Percentiles rank a stretch among this genome's conserved stretches.
Evolutionary conservation across 2,888 invertebrate species (phyloP).

Genomic region (Zele albiditarsus): DNA sequence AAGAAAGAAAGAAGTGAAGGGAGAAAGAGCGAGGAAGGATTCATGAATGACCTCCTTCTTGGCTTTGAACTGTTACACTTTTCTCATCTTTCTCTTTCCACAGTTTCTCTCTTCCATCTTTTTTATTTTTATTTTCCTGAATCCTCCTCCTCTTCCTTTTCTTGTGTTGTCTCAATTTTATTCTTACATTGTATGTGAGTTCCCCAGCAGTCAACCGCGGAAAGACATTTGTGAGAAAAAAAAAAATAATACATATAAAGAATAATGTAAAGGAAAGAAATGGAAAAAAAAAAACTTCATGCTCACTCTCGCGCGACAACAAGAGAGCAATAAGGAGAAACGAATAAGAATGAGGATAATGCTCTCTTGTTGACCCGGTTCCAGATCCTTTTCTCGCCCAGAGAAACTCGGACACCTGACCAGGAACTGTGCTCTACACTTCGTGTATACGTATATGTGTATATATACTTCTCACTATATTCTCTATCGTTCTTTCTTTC

Average conservation of each 20-base stretch:
- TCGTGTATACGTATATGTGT: slow-evolving; percentile 16
- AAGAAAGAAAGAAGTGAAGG: slow-evolving; percentile 39
- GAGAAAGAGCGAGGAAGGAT: slow-evolving; percentile 44
- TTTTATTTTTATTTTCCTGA: slow-evolving; percentile 10
- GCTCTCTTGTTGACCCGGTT: slow-evolving; percentile 41
- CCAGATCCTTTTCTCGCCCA: slow-evolving; percentile 36
- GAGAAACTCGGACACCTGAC: slow-evolving; percentile 57
- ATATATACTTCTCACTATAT: slow-evolving; percentile 18
- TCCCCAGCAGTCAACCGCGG: neutral
- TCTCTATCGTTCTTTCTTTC: slow-evolving; percentile 7
- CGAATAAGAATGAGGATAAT: slow-evolving; percentile 41
- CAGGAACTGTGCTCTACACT: slow-evolving; percentile 52
- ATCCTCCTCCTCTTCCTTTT: slow-evolving; percentile 9
- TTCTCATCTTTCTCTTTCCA: slow-evolving; percentile 28
- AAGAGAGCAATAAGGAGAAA: slow-evolving; percentile 25
- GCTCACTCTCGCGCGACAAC: neutral
- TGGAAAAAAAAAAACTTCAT: slow-evolving; percentile 11
- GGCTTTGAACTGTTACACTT: slow-evolving; percentile 46
- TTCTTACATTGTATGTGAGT: neutral
- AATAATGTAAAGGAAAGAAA: slow-evolving; percentile 2
- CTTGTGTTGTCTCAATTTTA: slow-evolving; percentile 13
- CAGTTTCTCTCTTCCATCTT: slow-evolving; percentile 8
- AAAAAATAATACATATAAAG: neutral
- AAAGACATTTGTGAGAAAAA: neutral
- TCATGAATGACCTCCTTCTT: slow-evolving; percentile 52